A percentile compares a stretch with the other conserved stretches of the same genome.
phyloP scores from a whole-genome alignment of 2,113 vertebrate species.

The Thunnus thynnus region DNA sequence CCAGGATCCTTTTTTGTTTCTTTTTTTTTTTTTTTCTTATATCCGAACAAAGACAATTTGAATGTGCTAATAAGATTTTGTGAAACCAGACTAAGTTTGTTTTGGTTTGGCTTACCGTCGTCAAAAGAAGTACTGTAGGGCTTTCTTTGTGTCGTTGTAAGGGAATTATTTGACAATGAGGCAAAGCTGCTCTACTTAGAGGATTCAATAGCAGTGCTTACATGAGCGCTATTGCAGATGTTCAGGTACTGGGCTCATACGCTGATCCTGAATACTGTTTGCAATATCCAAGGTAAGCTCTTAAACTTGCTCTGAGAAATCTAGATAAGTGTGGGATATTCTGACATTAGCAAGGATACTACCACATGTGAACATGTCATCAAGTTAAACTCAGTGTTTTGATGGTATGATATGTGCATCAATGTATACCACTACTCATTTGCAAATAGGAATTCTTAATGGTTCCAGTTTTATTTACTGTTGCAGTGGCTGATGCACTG shows the following conservation, averaged over 20 bases:
- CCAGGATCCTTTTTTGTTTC: slow-evolving; percentile 32
- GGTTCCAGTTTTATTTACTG: slow-evolving; percentile 1
- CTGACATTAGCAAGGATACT: not conserved
- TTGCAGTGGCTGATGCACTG: not conserved
- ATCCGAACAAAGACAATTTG: slow-evolving; percentile 43
- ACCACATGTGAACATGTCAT: too few relatives aligned
- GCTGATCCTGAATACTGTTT: slow-evolving; percentile 19
- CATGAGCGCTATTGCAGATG: slow-evolving; percentile 10
- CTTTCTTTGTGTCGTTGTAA: slow-evolving; percentile 12
- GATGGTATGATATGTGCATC: not conserved
- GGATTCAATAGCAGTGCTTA: slow-evolving; percentile 43
- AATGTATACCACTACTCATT: too few relatives aligned
- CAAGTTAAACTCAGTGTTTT: not conserved
- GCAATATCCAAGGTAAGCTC: slow-evolving; percentile 22
- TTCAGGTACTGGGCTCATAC: slow-evolving; percentile 15
- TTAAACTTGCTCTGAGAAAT: not conserved
- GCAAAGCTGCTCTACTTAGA: slow-evolving; percentile 43
- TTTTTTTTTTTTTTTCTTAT: not conserved
- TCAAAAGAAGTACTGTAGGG: slow-evolving; percentile 23
- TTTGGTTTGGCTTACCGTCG: slow-evolving; percentile 21
- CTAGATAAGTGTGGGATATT: not conserved
- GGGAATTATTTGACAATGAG: slow-evolving; percentile 46
- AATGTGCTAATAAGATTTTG: slow-evolving; percentile 46
- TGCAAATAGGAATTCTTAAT: slow-evolving; percentile 5
- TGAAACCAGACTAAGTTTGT: slow-evolving; percentile 50